Percentiles rank a stretch among this genome's conserved stretches.
Conservation (phyloP, 2,888 invertebrate species). For the Opisthograptis luteolata region DNA sequence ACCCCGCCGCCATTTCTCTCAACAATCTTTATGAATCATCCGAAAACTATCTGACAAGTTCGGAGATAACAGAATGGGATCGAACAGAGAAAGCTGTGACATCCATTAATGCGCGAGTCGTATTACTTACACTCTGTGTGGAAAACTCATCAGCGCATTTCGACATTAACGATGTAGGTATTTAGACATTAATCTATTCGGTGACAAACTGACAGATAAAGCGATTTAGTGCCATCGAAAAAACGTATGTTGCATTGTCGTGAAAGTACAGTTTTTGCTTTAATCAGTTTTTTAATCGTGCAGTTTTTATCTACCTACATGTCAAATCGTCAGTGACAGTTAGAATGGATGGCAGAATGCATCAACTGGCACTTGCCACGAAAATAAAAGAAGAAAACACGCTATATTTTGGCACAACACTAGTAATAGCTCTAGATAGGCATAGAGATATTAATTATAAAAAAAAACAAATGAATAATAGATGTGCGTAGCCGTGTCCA, state of each 20-base stretch:
- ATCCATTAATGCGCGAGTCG: slow-evolving; percentile 55
- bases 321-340: too few relatives aligned
- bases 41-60: slow-evolving; percentile 17
- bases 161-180: slow-evolving; percentile 30
- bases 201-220: too few relatives aligned
- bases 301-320: not conserved
- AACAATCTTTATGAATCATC: slow-evolving; percentile 21
- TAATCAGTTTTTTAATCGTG: too few relatives aligned
- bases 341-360: not conserved
- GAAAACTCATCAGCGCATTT: slow-evolving; percentile 52
- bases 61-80: slow-evolving; percentile 27
- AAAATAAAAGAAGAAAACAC: not conserved
- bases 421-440: too few relatives aligned
- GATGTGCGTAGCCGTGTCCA: too few relatives aligned
- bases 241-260: too few relatives aligned
- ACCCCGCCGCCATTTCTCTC: not conserved
- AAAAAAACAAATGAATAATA: too few relatives aligned
- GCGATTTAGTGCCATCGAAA: too few relatives aligned
- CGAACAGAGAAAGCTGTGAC: slow-evolving; percentile 54
- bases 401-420: too few relatives aligned
- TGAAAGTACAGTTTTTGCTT: too few relatives aligned
- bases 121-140: slow-evolving; percentile 47
- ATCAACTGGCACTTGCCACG: not conserved
- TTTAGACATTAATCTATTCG: too few relatives aligned
- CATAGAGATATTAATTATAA: too few relatives aligned